These are phyloP conservation scores for Idaea biselata DNA, from an alignment of 2,888 invertebrate genomes.

Conservation along the genomic window DNA sequence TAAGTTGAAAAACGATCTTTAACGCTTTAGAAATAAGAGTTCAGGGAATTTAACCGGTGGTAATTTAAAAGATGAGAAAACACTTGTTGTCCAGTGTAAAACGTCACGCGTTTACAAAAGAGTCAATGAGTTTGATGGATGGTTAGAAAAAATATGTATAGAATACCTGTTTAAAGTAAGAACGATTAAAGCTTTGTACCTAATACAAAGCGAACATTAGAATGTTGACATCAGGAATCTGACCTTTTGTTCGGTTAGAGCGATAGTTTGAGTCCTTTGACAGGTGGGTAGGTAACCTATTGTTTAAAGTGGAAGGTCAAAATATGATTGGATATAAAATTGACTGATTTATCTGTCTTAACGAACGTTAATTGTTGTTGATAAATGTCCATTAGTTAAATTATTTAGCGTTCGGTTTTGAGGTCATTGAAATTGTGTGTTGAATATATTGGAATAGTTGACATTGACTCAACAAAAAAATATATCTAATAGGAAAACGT, in stretches of 20 bases:
- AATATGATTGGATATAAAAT: neutral
- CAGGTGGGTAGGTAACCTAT: slow-evolving; percentile 3
- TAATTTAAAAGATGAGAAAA: neutral
- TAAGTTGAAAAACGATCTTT: slow-evolving; percentile 9
- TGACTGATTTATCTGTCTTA: neutral
- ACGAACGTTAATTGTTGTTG: neutral
- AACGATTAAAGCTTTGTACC: slow-evolving; percentile 20
- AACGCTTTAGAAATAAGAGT: slow-evolving; percentile 10
- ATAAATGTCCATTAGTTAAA: slow-evolving; percentile 1
- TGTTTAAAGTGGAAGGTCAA: slow-evolving; percentile 2
- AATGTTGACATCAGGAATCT: slow-evolving; percentile 29
- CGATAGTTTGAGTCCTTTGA: slow-evolving; percentile 26
- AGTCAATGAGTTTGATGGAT: slow-evolving; percentile 30
- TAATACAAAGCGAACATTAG: slow-evolving; percentile 18
- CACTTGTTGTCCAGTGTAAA: slow-evolving; percentile 23
- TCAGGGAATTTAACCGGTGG: slow-evolving; percentile 4
- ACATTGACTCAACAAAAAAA: neutral
- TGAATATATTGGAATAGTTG: neutral
- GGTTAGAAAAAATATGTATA: slow-evolving; percentile 26
- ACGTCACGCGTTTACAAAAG: slow-evolving; percentile 30
- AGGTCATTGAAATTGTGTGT: neutral
- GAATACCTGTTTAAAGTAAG: slow-evolving; percentile 20
- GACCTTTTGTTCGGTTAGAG: slow-evolving; percentile 26
- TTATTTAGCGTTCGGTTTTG: neutral
- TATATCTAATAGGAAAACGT: no score